These are phyloP conservation scores for Dryobota labecula DNA, from an alignment of 2,888 invertebrate species.

Conservation along the genomic window DNA sequence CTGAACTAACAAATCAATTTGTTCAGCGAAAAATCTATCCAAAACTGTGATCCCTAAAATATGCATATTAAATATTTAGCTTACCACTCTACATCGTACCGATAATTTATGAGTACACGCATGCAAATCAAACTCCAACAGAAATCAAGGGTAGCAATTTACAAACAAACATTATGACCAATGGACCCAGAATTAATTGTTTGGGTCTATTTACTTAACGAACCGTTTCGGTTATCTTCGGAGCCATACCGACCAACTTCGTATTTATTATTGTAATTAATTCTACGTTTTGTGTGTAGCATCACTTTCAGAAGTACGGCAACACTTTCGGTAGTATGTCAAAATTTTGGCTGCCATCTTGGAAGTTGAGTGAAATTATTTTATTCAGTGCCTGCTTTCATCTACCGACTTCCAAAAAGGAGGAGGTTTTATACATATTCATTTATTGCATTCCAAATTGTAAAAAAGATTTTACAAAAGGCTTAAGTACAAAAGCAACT, in stretches of 20 bases:
- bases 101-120: conserved; percentile 61
- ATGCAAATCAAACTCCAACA: conserved; percentile 65
- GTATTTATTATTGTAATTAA: conserved; percentile 77
- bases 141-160: conserved; percentile 76
- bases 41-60: conserved; percentile 29
- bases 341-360: conserved; percentile 40
- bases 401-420: no score
- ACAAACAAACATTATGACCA: conserved; percentile 89
- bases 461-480: no score
- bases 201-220: conserved; percentile 87
- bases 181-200: conserved; percentile 89
- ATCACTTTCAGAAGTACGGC: conserved; percentile 45
- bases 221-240: conserved; percentile 86
- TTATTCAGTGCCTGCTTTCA: conserved; percentile 1
- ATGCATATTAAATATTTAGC: conserved; percentile 49
- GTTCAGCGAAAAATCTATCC: conserved; percentile 21
- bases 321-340: conserved; percentile 49
- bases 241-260: conserved; percentile 82
- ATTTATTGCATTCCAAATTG: no score
- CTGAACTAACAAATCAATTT: conserved; percentile 35
- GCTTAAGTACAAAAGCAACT: no score
- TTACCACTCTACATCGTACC: conserved; percentile 34
- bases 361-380: conserved; percentile 6
- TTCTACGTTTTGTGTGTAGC: conserved; percentile 63
- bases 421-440: no score